Evolutionary conservation across 1,140 invertebrate genomes (phyloP), one percentile per base, ranked within the genome.

Genomic region (Diabrotica virgifera): DNA sequence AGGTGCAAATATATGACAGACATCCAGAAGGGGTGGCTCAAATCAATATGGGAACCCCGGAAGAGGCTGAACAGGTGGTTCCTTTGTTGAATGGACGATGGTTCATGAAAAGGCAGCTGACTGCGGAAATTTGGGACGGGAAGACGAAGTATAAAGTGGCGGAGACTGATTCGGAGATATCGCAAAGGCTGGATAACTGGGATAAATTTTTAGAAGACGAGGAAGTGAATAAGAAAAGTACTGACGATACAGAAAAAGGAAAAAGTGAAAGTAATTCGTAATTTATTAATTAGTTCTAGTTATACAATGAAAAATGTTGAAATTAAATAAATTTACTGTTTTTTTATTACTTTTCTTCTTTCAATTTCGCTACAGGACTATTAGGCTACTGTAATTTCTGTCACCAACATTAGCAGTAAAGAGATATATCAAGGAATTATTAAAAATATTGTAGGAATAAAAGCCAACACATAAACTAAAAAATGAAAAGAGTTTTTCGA

Each of bases 1-100:
- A 96, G 84, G 90, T 99, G 46, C 84, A 90, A 4, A 87, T 99
- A 38, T 96, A 92, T 82, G 97, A 99, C 84, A 85, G 91, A 63
- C 92, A 98, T 84, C 91, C 93, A 1, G 95, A 99, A 75, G 97
- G 97, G 36, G 89, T 99, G 4, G 94, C 93, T 3, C 90, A 97
- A 70, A 88, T 99, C 0, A 91, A 86, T 36, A 99, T 98, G 86
- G 87, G 91, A 63, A 89, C 91, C 37, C 86, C 93, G 0, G 95
- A 96, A 78, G 89, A 93, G 74, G 96, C 97, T 2, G 95, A 99
- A 81, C 83, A 87, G 46, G 96, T 96, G 61, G 87, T 99, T 10
- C 82, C 87, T 69, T 83, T 95, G 52, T 85, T 99, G 71, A 93
- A 99, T 81, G 91, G 92, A 0, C 84, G 95, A n/a, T 95, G 91